Percentiles rank a stretch among this genome's conserved stretches.
Evolutionary conservation across 2,888 invertebrate species (phyloP).

Genomic region (Pharmacophagus antenor): DNA sequence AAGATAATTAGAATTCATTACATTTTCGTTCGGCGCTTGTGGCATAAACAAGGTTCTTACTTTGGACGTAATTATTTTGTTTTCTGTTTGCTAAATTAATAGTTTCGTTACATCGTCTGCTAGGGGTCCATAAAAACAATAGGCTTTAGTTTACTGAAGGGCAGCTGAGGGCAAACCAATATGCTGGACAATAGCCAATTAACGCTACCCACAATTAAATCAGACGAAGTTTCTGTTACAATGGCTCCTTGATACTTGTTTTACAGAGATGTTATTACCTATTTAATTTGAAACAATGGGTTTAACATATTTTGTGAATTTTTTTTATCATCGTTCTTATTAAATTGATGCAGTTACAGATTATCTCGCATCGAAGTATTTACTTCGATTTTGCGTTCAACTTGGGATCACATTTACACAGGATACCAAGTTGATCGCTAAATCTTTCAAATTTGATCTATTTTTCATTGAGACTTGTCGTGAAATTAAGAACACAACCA

Average conservation of each 20-base stretch:
- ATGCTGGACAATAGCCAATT: slow-evolving; percentile 65
- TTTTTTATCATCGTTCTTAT: no score
- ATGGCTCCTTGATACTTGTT: slow-evolving; percentile 43
- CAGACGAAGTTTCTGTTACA: slow-evolving; percentile 48
- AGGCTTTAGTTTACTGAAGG: slow-evolving; percentile 46
- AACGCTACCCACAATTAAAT: slow-evolving; percentile 66
- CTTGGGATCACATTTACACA: no score
- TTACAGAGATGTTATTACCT: slow-evolving; percentile 42
- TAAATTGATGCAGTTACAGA: no score
- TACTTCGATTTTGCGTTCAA: no score
- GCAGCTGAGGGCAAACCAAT: slow-evolving; percentile 53
- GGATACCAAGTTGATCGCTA: no score
- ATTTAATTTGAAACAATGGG: background rate
- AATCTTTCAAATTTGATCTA: no score
- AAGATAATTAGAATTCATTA: no score
- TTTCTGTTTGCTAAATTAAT: slow-evolving; percentile 22
- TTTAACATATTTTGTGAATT: no score
- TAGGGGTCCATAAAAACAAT: slow-evolving; percentile 43
- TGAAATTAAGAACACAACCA: no score
- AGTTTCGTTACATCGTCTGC: slow-evolving; percentile 29
- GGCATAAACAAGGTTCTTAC: background rate
- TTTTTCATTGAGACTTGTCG: no score
- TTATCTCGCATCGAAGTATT: no score
- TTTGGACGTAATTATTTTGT: slow-evolving; percentile 6
- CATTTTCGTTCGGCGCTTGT: no score